A percentile compares a stretch with the other conserved stretches of the same genome.
Conservation (phyloP, 1,140 invertebrate species). For the Drosophila pseudoananassae region DNA sequence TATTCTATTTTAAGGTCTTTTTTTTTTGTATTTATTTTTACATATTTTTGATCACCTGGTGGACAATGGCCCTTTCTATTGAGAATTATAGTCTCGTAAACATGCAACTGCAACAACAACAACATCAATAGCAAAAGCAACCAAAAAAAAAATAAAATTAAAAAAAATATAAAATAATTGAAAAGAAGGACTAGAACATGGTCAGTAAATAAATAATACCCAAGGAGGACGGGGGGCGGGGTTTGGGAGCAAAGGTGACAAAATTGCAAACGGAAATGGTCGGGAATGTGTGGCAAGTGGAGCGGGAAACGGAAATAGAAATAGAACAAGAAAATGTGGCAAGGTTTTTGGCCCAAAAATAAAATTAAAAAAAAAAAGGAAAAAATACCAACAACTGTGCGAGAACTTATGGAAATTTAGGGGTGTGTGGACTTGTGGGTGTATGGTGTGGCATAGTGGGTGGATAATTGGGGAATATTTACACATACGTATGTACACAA, state of each 20-base stretch:
- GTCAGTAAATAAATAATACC: conserved; percentile 75
- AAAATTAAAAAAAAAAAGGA: conserved; percentile 7
- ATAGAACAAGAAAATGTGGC: background rate
- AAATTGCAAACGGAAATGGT: conserved; percentile 76
- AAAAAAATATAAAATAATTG: conserved; percentile 59
- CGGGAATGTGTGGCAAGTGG: conserved; percentile 47
- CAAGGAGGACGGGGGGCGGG: conserved; percentile 8
- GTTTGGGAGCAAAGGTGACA: background rate
- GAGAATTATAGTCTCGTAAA: conserved; percentile 76
- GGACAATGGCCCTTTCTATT: conserved; percentile 2
- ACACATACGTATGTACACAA: conserved; percentile 5
- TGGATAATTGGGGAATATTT: conserved; percentile 15
- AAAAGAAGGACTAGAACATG: conserved; percentile 66
- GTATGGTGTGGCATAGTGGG: conserved; percentile 8
- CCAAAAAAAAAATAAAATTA: conserved; percentile 65
- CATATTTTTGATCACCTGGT: background rate
- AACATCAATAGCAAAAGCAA: conserved; percentile 34
- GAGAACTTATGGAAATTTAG: too few species aligned
- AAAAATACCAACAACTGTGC: conserved; percentile 36
- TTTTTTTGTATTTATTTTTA: background rate
- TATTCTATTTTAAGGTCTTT: too few species aligned
- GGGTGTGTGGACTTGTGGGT: conserved; percentile 11
- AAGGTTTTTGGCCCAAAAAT: conserved; percentile 4
- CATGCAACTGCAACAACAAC: conserved; percentile 64
- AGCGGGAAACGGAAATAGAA: conserved; percentile 1